These are phyloP conservation scores for Shargacucullia verbasci DNA, from an alignment of 2,888 invertebrate species.

Conservation along the genomic window DNA sequence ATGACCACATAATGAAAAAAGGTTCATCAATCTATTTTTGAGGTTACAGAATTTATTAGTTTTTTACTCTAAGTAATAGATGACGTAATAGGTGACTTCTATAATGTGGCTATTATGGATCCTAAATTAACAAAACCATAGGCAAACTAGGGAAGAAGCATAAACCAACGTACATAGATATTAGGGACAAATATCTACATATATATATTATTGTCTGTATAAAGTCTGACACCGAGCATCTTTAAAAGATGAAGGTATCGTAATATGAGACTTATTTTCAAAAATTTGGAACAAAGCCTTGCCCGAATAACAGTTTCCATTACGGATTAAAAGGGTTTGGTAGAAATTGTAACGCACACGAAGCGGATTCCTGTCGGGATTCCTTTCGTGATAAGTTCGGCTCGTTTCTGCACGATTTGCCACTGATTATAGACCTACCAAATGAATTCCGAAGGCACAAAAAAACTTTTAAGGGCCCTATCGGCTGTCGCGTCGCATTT, in stretches of 20 bases:
- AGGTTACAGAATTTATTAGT: too few species aligned
- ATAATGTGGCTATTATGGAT: too few species aligned
- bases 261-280: neutral
- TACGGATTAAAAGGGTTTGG: constrained; percentile 56
- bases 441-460: constrained; percentile 72
- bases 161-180: too few species aligned
- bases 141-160: too few species aligned
- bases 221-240: too few species aligned
- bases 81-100: too few species aligned
- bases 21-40: too few species aligned
- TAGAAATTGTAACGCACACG: constrained; percentile 63
- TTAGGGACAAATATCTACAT: too few species aligned
- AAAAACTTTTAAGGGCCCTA: constrained; percentile 56
- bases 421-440: constrained; percentile 73
- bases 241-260: neutral
- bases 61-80: too few species aligned
- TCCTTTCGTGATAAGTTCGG: constrained; percentile 73
- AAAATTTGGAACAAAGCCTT: constrained; percentile 27
- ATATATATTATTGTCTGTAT: too few species aligned
- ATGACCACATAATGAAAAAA: too few species aligned
- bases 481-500: constrained; percentile 44
- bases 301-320: constrained; percentile 45
- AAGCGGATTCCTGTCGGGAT: constrained; percentile 69
- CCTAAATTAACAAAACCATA: too few species aligned
- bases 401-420: constrained; percentile 80